Evolutionary conservation across 2,888 invertebrate genomes (phyloP).

Genomic region (Lepetodrilus schrolli): DNA sequence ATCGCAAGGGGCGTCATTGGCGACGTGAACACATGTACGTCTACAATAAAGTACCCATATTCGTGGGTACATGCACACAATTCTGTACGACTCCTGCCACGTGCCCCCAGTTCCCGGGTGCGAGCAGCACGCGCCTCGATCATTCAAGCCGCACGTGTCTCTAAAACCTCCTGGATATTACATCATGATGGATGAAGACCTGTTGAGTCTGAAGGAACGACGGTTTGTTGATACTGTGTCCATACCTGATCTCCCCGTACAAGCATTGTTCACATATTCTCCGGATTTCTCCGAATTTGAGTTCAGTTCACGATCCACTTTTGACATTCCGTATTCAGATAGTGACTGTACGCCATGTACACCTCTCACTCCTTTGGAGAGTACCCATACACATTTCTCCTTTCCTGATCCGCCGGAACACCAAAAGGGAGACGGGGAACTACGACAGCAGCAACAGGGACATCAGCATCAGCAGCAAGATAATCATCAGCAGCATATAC

Average conservation of each 20-base stretch:
- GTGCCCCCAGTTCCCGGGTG: not conserved
- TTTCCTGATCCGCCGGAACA: conserved; percentile 43
- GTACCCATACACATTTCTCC: conserved; percentile 42
- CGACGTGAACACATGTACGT: no score
- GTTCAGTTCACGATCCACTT: conserved; percentile 30
- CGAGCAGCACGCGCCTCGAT: conserved; percentile 1
- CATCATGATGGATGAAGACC: not conserved
- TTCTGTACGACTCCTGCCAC: no score
- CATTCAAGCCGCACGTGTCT: conserved; percentile 8
- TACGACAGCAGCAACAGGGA: not conserved
- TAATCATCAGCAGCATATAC: no score
- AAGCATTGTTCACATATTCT: not conserved
- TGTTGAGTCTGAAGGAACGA: not conserved
- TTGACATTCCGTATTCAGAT: conserved; percentile 43
- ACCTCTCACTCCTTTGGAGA: conserved; percentile 49
- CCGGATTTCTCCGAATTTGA: conserved; percentile 26
- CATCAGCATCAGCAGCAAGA: no score
- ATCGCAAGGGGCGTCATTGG: no score
- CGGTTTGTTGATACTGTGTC: not conserved
- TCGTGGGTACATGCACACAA: no score
- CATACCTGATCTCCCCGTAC: not conserved
- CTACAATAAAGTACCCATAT: no score
- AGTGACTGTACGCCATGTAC: conserved; percentile 53
- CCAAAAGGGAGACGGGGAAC: not conserved
- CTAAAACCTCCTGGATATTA: no score